A percentile compares a stretch with the other conserved stretches of the same genome.
Evolutionary conservation across 2,888 invertebrate species (phyloP).

Genomic region (Oligia latruncula): DNA sequence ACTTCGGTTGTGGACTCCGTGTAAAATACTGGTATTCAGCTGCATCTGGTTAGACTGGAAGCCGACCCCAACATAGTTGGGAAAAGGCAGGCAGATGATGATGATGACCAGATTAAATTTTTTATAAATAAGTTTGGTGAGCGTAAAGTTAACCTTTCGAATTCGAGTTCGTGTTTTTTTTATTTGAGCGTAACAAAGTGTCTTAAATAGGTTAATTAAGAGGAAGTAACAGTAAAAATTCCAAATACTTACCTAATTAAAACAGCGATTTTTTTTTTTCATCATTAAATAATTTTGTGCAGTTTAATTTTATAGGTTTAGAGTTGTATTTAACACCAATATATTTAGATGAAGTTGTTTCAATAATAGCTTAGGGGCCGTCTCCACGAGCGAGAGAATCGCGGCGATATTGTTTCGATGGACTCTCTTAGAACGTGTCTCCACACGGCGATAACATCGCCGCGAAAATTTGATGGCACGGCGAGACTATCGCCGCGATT

Average conservation of each 20-base stretch:
- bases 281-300: neutral
- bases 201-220: slow-evolving; percentile 17
- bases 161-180: too few relatives aligned
- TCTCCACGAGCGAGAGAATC: too few relatives aligned
- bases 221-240: neutral
- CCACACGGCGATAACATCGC: too few relatives aligned
- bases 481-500: too few relatives aligned
- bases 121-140: neutral
- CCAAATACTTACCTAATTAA: slow-evolving; percentile 4
- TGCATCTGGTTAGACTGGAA: neutral
- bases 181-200: neutral
- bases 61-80: too few relatives aligned
- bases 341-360: neutral
- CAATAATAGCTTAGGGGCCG: neutral
- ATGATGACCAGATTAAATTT: neutral
- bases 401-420: too few relatives aligned
- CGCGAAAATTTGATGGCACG: too few relatives aligned
- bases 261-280: neutral
- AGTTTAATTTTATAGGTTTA: neutral
- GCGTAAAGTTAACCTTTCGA: neutral
- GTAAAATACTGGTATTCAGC: too few relatives aligned
- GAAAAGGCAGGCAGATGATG: neutral
- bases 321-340: neutral
- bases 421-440: too few relatives aligned
- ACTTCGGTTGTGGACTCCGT: too few relatives aligned